phyloP scores from a whole-genome alignment of 2,113 vertebrate species.

The Fulica atra region DNA sequence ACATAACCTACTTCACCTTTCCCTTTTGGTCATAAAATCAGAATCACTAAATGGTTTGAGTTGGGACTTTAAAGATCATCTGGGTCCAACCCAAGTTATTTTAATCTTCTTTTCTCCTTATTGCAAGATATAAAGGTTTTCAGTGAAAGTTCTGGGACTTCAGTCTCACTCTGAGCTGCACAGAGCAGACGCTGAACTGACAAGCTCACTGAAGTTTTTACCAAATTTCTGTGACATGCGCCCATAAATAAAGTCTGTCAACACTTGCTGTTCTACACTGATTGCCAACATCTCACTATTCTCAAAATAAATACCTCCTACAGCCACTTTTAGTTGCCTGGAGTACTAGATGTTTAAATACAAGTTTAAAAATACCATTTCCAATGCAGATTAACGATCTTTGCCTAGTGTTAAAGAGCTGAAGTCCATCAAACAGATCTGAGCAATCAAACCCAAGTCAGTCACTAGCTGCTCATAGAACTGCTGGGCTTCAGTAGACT shows the following conservation, averaged over 20 bases:
- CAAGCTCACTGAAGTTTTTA: conserved; percentile 32
- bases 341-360: not conserved
- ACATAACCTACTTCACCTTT: not conserved
- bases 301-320: conserved; percentile 57
- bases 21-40: not conserved
- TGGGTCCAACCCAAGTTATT: not conserved
- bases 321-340: not conserved
- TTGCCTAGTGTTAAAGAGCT: not conserved
- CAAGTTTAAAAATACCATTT: not conserved
- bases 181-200: conserved; percentile 26
- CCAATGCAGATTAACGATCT: not conserved
- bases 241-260: conserved; percentile 51
- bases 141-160: not conserved
- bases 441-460: not conserved
- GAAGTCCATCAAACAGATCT: not conserved
- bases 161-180: not conserved
- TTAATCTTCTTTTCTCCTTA: not conserved
- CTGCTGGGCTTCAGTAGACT: not conserved
- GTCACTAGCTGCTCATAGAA: not conserved
- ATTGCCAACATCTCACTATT: conserved; percentile 15
- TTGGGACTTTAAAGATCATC: too few relatives aligned
- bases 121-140: not conserved
- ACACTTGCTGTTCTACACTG: conserved; percentile 21
- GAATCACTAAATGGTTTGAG: too few relatives aligned
- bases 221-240: conserved; percentile 22